These are phyloP conservation scores for Lycocerus yunnanus DNA, from an alignment of 2,888 invertebrate genomes.

Conservation along the genomic window DNA sequence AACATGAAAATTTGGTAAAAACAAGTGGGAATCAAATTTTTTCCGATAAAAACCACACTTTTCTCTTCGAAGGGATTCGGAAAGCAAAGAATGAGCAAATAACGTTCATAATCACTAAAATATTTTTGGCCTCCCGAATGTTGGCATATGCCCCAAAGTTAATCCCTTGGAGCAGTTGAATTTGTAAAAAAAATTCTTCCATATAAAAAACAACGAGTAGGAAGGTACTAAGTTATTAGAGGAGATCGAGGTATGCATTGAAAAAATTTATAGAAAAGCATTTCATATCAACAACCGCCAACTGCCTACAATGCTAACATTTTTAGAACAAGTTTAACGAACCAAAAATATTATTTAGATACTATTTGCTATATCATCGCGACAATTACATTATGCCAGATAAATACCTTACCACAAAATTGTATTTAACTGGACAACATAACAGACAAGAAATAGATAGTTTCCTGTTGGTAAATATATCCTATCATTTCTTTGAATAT, in stretches of 20 bases:
- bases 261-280: background rate
- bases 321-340: background rate
- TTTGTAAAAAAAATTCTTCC: background rate
- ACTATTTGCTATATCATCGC: background rate
- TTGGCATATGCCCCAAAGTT: background rate
- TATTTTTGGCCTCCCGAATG: background rate
- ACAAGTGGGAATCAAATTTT: no score
- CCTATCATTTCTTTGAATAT: background rate
- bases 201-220: no score
- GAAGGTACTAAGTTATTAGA: background rate
- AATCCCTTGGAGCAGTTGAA: background rate
- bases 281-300: background rate
- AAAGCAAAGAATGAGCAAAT: no score
- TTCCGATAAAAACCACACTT: no score
- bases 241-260: background rate
- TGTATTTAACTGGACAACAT: background rate
- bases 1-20: no score
- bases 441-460: background rate
- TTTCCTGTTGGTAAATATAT: background rate
- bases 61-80: no score
- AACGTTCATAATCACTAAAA: background rate
- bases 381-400: background rate
- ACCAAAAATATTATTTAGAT: background rate
- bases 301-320: background rate
- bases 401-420: background rate